Percentiles rank a stretch among this genome's conserved stretches.
Evolutionary conservation across 2,797 vertebrate genomes (phyloP).

Genomic region (Fistularia tabacaria): DNA sequence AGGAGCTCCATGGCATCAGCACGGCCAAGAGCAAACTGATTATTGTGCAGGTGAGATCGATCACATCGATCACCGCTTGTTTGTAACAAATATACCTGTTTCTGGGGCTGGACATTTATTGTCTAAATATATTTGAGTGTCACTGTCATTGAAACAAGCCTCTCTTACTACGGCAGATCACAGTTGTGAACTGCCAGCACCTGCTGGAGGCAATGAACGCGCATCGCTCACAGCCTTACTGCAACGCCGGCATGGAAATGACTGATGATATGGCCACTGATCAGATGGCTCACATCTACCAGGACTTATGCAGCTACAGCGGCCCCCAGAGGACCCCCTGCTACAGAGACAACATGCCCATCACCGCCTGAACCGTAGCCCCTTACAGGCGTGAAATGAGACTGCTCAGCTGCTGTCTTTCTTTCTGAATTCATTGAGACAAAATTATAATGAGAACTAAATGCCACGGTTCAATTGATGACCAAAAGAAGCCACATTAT

Average conservation of each 20-base stretch:
- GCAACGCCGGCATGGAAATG: constrained; percentile 67
- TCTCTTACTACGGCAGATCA: constrained; percentile 60
- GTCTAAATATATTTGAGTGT: not conserved
- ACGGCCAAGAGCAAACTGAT: constrained; percentile 87
- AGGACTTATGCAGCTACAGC: constrained; percentile 84
- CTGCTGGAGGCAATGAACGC: constrained; percentile 79
- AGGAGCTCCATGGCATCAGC: constrained; percentile 85
- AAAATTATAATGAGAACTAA: no score
- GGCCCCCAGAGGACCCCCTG: constrained; percentile 68
- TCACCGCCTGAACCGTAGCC: constrained; percentile 69
- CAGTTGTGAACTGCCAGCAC: constrained; percentile 77
- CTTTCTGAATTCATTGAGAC: not conserved
- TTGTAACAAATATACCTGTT: not conserved
- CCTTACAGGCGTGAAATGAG: not conserved
- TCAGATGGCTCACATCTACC: constrained; percentile 88
- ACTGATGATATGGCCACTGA: constrained; percentile 78
- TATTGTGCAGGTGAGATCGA: constrained; percentile 85
- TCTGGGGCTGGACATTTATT: not conserved
- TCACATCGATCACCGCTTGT: not conserved
- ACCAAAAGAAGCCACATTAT: no score
- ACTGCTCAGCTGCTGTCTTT: not conserved
- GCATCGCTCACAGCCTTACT: constrained; percentile 73
- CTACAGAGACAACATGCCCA: constrained; percentile 82
- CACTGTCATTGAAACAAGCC: not conserved
- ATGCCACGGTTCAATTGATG: no score